These are phyloP conservation scores for Etia nguti DNA, from an alignment of 2,113 vertebrate genomes.

Conservation along the genomic window DNA sequence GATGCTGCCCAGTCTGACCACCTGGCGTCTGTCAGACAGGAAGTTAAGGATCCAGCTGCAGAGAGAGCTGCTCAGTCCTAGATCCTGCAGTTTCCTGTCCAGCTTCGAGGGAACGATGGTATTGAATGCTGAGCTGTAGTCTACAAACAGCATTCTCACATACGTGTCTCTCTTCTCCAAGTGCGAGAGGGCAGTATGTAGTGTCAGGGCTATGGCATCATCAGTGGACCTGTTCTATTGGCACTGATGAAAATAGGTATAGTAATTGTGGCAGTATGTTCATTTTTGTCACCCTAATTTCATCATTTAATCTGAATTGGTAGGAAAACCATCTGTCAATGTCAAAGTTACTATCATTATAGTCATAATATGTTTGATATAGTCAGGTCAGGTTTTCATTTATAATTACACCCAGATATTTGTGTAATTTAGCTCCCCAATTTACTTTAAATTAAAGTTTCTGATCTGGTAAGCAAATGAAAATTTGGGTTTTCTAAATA, in stretches of 20 bases:
- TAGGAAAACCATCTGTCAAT: neutral
- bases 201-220: too few relatives aligned
- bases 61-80: too few relatives aligned
- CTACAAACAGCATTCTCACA: too few relatives aligned
- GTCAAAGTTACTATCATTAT: neutral
- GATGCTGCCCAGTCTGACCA: too few relatives aligned
- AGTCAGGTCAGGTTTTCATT: neutral
- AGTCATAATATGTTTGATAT: neutral
- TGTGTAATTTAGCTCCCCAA: neutral
- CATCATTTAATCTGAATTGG: neutral
- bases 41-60: too few relatives aligned
- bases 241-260: neutral
- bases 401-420: neutral
- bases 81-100: too few relatives aligned
- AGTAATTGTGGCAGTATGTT: neutral
- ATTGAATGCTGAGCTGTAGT: too few relatives aligned
- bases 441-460: neutral
- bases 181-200: too few relatives aligned
- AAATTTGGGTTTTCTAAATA: neutral
- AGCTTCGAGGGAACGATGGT: too few relatives aligned
- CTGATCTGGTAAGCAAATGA: neutral
- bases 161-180: too few relatives aligned
- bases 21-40: too few relatives aligned
- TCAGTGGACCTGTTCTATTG: too few relatives aligned
- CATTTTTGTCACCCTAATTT: neutral